These are phyloP conservation scores for Poecile montanus DNA, from an alignment of 2,797 vertebrate species.

Conservation along the genomic window DNA sequence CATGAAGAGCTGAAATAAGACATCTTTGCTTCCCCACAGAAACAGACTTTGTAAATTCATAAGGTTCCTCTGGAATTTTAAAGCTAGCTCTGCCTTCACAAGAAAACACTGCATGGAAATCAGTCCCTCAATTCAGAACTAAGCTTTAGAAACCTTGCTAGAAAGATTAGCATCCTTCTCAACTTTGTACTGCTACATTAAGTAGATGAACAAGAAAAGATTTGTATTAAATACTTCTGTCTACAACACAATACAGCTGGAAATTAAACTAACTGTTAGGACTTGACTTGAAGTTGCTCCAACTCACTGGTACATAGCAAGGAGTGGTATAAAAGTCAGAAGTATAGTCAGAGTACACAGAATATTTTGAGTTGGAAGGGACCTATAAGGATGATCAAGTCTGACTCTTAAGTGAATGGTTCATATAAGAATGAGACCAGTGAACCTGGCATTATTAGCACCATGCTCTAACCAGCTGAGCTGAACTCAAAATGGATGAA, in stretches of 20 bases:
- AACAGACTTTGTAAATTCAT: not conserved
- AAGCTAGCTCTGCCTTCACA: not conserved
- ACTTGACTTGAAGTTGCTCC: not conserved
- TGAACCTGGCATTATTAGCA: not conserved
- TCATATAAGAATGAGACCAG: not conserved
- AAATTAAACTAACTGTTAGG: not conserved
- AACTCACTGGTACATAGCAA: not conserved
- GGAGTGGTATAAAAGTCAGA: not conserved
- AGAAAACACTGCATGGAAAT: not conserved
- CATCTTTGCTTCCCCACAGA: not conserved
- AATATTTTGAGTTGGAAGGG: not conserved
- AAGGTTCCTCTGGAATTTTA: not conserved
- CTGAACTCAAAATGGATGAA: not conserved
- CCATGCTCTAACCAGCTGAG: not conserved
- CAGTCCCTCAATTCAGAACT: not conserved
- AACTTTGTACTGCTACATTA: not conserved
- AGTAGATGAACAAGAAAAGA: not conserved
- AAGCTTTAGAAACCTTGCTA: not conserved
- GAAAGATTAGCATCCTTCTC: not conserved
- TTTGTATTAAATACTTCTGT: not conserved
- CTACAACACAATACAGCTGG: not conserved
- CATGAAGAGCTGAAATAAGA: not conserved
- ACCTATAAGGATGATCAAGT: not conserved
- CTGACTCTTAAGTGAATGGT: not conserved
- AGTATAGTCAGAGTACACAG: not conserved